Evolutionary conservation across 2,888 invertebrate genomes (phyloP).

Genomic region (Melanostoma mellinum): DNA sequence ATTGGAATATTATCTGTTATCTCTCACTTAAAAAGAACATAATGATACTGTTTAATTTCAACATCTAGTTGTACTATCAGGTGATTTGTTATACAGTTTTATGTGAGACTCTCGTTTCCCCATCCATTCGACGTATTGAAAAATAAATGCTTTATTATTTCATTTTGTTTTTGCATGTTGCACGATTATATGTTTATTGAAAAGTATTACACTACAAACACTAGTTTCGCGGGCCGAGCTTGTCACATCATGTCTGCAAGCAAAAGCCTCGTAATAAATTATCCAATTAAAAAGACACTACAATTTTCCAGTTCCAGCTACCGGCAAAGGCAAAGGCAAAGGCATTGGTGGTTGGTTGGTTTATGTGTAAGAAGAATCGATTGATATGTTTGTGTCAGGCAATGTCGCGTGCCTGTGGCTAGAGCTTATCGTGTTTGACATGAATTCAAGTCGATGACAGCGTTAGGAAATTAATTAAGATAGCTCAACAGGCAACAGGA

Average conservation of each 20-base stretch:
- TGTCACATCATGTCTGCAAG: background rate
- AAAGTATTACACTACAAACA: too few relatives aligned
- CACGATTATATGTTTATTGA: too few relatives aligned
- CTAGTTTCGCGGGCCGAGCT: background rate
- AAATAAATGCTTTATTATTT: too few relatives aligned
- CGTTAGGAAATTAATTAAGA: background rate
- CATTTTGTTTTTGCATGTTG: conserved; percentile 12
- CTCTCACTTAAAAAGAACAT: too few relatives aligned
- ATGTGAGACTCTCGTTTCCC: too few relatives aligned
- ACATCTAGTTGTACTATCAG: too few relatives aligned
- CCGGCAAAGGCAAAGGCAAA: background rate
- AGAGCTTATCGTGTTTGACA: conserved; percentile 20
- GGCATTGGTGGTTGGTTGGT: background rate
- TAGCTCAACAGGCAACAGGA: background rate
- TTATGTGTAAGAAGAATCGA: conserved; percentile 4
- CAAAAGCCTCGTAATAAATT: conserved; percentile 2
- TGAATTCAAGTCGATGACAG: conserved; percentile 36
- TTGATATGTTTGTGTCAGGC: conserved; percentile 35
- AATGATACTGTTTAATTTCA: too few relatives aligned
- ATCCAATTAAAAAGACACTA: conserved; percentile 13
- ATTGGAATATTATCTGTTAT: too few relatives aligned
- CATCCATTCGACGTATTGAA: too few relatives aligned
- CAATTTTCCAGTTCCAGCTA: conserved; percentile 1
- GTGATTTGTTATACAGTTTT: too few relatives aligned
- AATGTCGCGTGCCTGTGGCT: conserved; percentile 35